These are phyloP conservation scores for Carabus problematicus DNA, from an alignment of 2,888 invertebrate species.

Conservation along the genomic window DNA sequence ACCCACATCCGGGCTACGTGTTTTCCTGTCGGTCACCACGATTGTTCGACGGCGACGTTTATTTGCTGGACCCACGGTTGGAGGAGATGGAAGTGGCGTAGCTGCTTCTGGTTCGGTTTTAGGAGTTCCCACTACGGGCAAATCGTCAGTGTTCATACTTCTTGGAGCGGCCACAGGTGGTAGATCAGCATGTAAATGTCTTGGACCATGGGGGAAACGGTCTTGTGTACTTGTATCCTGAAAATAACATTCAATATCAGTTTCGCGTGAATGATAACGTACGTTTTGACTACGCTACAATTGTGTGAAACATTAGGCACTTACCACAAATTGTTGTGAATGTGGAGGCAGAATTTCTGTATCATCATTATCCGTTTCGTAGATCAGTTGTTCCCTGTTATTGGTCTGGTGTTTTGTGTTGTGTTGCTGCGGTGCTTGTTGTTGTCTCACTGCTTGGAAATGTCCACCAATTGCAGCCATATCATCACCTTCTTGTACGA, in stretches of 20 bases:
- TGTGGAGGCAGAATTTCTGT: slow-evolving; percentile 37
- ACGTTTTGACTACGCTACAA: neutral
- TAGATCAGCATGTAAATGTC: slow-evolving; percentile 68
- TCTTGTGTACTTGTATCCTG: slow-evolving; percentile 62
- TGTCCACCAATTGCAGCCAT: slow-evolving; percentile 58
- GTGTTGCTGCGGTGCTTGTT: slow-evolving; percentile 55
- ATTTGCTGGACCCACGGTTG: slow-evolving; percentile 15
- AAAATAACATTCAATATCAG: slow-evolving; percentile 39
- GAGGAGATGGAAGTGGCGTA: slow-evolving; percentile 14
- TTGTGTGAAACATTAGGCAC: neutral
- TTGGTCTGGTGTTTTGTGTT: slow-evolving; percentile 18
- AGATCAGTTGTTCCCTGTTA: slow-evolving; percentile 22
- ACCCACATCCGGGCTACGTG: slow-evolving; percentile 85
- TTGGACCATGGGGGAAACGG: slow-evolving; percentile 80
- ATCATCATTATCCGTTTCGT: slow-evolving; percentile 31
- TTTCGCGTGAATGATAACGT: neutral
- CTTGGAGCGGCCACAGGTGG: slow-evolving; percentile 65
- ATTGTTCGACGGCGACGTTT: slow-evolving; percentile 71
- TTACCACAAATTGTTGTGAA: slow-evolving; percentile 39
- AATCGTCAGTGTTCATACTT: slow-evolving; percentile 52
- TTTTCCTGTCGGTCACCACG: slow-evolving; percentile 74
- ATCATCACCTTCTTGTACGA: slow-evolving; percentile 67
- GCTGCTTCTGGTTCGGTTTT: slow-evolving; percentile 9
- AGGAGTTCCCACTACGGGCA: slow-evolving; percentile 27
- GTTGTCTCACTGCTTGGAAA: slow-evolving; percentile 59